Evolutionary conservation across 2,797 vertebrate species (phyloP).

Genomic region (Salmo trutta): DNA sequence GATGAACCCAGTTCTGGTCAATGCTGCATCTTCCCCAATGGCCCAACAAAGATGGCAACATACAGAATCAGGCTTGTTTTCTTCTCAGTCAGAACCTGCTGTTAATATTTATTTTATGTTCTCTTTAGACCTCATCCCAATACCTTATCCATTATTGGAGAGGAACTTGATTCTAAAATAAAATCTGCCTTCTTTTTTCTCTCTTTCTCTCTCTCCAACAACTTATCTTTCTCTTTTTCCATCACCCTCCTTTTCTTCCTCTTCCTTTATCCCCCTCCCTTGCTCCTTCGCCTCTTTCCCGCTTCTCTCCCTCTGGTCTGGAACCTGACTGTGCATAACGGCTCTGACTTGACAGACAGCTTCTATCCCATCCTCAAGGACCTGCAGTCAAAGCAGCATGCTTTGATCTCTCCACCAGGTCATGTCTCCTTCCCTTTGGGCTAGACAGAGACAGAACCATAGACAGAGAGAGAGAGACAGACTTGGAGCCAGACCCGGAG

Average conservation of each 20-base stretch:
- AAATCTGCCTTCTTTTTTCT: too few relatives aligned
- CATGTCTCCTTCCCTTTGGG: conserved; percentile 56
- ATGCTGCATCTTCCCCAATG: conserved; percentile 12
- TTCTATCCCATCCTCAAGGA: conserved; percentile 48
- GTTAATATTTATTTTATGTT: not conserved
- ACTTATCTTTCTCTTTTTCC: conserved; percentile 21
- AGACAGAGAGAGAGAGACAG: too few relatives aligned
- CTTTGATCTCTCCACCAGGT: conserved; percentile 64
- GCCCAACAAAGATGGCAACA: conserved; percentile 38
- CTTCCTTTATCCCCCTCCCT: conserved; percentile 18
- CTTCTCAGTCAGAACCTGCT: conserved; percentile 25
- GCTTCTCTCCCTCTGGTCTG: conserved; percentile 40
- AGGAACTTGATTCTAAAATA: too few relatives aligned
- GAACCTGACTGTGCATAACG: conserved; percentile 60
- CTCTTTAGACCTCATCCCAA: too few relatives aligned
- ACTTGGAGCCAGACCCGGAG: too few relatives aligned
- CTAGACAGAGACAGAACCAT: too few relatives aligned
- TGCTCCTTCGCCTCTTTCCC: conserved; percentile 16
- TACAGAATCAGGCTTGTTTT: conserved; percentile 32
- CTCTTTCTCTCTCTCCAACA: conserved; percentile 32
- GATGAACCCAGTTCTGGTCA: conserved; percentile 32
- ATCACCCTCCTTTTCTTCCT: conserved; percentile 26
- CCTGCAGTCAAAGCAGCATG: conserved; percentile 45
- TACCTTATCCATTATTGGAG: too few relatives aligned
- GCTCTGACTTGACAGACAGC: conserved; percentile 53